Conservation (phyloP, 53 echinoderm and acorn worm genomes). For the Paracentrotus lividus region DNA sequence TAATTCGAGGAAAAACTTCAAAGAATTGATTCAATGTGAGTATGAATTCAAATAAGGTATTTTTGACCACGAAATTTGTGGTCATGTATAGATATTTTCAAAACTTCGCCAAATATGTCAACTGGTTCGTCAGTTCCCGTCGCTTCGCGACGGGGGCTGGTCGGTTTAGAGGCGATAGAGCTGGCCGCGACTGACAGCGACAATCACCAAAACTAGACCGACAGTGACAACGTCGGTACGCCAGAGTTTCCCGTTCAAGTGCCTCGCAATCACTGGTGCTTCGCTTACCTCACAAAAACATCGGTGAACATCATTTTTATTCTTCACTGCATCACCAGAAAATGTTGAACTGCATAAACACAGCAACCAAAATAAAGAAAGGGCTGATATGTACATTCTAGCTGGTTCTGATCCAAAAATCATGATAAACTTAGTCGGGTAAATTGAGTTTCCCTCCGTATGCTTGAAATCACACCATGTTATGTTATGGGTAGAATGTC, state of each 20-base stretch:
- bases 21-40: no score
- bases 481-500: not conserved
- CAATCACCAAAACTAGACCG: no score
- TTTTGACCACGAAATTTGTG: no score
- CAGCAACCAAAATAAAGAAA: not conserved
- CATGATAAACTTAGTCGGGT: not conserved
- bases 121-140: no score
- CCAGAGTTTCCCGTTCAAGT: conserved; percentile 11
- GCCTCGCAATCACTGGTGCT: not conserved
- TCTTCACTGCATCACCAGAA: not conserved
- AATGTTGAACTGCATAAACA: conserved; percentile 17
- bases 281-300: conserved; percentile 59
- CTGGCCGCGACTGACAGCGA: no score
- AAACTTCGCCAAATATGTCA: no score
- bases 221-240: no score
- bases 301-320: conserved; percentile 40
- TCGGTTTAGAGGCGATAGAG: no score
- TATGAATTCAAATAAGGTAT: no score
- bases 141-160: no score
- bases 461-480: not conserved
- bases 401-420: not conserved
- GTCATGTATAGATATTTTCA: no score
- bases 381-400: not conserved
- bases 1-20: no score
- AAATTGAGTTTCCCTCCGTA: not conserved